Evolutionary conservation across 2,888 invertebrate genomes (phyloP).

Genomic region (Tenthredo amoena): DNA sequence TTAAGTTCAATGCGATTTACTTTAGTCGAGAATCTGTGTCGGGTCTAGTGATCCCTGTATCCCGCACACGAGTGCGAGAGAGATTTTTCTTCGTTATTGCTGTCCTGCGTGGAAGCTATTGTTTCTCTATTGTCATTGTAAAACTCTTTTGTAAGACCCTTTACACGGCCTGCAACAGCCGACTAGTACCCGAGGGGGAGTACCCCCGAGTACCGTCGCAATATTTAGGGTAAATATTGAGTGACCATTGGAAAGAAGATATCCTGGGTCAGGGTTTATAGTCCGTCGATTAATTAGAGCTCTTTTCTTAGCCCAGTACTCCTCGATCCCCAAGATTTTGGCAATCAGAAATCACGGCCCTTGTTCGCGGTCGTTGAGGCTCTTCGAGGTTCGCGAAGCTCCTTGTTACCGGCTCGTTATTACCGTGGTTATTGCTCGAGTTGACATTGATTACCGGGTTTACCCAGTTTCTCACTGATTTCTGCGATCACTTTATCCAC

Average conservation of each 20-base stretch:
- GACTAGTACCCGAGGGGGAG: too few relatives aligned
- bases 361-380: slow-evolving; percentile 24
- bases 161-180: too few relatives aligned
- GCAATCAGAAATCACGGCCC: slow-evolving; percentile 38
- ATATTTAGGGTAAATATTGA: background rate
- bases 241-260: background rate
- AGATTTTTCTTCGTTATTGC: too few relatives aligned
- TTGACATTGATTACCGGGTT: slow-evolving; percentile 48
- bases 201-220: too few relatives aligned
- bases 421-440: slow-evolving; percentile 40
- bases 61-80: too few relatives aligned
- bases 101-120: too few relatives aligned
- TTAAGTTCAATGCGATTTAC: too few relatives aligned
- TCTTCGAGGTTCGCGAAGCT: slow-evolving; percentile 5
- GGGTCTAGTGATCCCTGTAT: too few relatives aligned
- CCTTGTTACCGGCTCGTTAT: slow-evolving; percentile 49
- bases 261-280: background rate
- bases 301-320: background rate
- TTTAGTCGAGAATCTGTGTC: too few relatives aligned
- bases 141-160: too few relatives aligned
- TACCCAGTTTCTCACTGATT: background rate
- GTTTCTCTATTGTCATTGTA: too few relatives aligned
- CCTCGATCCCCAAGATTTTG: slow-evolving; percentile 18
- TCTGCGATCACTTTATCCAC: slow-evolving; percentile 26
- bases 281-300: slow-evolving; percentile 1